phyloP scores from a whole-genome alignment of 2,888 invertebrate species.

The Phytoseiulus persimilis region DNA sequence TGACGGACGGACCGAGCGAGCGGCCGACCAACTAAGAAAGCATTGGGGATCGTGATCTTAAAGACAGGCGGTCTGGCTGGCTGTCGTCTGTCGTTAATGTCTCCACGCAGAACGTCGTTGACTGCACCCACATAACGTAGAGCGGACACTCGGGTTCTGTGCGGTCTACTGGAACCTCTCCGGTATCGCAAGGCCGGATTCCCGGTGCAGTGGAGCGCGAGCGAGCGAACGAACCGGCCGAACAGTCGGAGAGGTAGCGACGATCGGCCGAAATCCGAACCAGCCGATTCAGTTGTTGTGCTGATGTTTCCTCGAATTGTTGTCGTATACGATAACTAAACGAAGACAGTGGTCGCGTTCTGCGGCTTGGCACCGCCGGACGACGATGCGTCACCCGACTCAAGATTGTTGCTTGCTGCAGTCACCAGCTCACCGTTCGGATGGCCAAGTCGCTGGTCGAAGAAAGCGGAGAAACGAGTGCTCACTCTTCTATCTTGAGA shows the following conservation, averaged over 20 bases:
- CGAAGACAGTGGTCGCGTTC: background rate
- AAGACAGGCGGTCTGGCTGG: background rate
- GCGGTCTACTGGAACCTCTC: background rate
- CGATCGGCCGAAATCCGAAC: background rate
- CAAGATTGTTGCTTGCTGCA: background rate
- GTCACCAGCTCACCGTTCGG: background rate
- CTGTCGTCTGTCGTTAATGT: background rate
- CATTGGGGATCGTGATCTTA: background rate
- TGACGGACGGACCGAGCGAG: background rate
- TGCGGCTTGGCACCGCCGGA: background rate
- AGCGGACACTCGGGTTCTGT: background rate
- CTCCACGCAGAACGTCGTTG: background rate
- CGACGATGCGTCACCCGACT: background rate
- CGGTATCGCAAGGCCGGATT: background rate
- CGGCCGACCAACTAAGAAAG: background rate
- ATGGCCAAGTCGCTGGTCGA: background rate
- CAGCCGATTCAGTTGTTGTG: background rate
- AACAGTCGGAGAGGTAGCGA: background rate
- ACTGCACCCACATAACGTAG: background rate
- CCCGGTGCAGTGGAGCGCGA: background rate
- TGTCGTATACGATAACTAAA: background rate
- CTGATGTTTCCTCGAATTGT: background rate
- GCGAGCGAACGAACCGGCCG: background rate
- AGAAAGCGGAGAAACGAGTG: background rate
- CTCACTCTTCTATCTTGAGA: background rate